Conservation (phyloP, 64 coral and sea anemone genomes). For the Montipora foliosa region DNA sequence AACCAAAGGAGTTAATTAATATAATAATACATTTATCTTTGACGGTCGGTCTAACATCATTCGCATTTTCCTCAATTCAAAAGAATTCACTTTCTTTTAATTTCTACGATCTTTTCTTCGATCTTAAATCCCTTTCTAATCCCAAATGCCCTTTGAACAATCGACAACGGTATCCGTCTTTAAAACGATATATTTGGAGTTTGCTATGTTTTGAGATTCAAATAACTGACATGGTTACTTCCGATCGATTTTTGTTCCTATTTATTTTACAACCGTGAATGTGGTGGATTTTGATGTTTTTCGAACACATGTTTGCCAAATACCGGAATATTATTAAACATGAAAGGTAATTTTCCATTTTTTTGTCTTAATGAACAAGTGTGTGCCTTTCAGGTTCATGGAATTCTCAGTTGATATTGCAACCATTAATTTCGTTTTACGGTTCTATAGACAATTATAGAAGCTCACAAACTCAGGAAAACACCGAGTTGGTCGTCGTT, state of each 20-base stretch:
- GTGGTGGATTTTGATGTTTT: neutral
- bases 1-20: too few relatives aligned
- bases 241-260: neutral
- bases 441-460: neutral
- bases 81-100: neutral
- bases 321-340: neutral
- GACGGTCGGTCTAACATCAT: neutral
- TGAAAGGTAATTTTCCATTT: neutral
- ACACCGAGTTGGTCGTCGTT: neutral
- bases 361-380: neutral
- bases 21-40: too few relatives aligned
- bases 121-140: too few relatives aligned
- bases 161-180: neutral
- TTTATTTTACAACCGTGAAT: neutral
- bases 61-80: neutral
- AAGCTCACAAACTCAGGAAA: neutral
- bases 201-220: neutral
- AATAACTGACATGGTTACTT: neutral
- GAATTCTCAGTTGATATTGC: neutral
- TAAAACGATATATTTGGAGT: neutral
- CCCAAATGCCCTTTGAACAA: too few relatives aligned
- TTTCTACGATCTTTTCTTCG: neutral
- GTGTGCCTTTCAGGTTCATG: neutral
- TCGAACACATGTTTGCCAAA: neutral
- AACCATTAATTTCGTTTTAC: neutral